Conservation (phyloP, 2,797 vertebrate species). For the Acanthurus tractus region DNA sequence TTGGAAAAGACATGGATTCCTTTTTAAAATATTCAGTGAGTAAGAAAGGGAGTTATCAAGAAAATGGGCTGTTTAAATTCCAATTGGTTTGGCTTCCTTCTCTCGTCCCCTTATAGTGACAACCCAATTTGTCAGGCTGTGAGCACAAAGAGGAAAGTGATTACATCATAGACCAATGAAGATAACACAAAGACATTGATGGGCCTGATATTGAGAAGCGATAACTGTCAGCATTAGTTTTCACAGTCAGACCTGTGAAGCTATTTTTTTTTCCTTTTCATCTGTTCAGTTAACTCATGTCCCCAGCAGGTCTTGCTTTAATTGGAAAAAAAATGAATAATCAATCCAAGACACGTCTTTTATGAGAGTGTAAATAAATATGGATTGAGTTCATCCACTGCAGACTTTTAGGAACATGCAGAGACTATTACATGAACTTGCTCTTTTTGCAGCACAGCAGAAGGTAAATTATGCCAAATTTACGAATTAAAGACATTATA, state of each 20-base stretch:
- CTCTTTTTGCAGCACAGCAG: not conserved
- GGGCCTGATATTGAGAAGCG: constrained; percentile 52
- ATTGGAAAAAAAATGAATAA: constrained; percentile 30
- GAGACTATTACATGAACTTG: not conserved
- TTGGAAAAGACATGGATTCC: not conserved
- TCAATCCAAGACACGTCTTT: not conserved
- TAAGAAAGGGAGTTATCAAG: not conserved
- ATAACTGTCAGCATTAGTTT: constrained; percentile 47
- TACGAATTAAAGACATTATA: not conserved
- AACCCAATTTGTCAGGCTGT: constrained; percentile 59
- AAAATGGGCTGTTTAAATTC: constrained; percentile 33
- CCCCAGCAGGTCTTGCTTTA: constrained; percentile 18
- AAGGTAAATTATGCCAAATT: not conserved
- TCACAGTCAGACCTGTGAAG: constrained; percentile 24
- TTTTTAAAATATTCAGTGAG: constrained; percentile 14
- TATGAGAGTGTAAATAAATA: constrained; percentile 3
- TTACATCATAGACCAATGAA: constrained; percentile 53
- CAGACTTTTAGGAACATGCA: not conserved
- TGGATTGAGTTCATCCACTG: constrained; percentile 18
- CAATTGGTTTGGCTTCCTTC: constrained; percentile 42
- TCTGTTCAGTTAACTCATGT: constrained; percentile 2
- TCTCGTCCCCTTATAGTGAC: constrained; percentile 42
- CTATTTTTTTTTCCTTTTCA: not conserved
- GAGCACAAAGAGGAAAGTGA: constrained; percentile 53
- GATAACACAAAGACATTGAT: constrained; percentile 53